Base-by-base conservation (phyloP, 1,140 invertebrate genomes). In the Ips typographus region DNA sequence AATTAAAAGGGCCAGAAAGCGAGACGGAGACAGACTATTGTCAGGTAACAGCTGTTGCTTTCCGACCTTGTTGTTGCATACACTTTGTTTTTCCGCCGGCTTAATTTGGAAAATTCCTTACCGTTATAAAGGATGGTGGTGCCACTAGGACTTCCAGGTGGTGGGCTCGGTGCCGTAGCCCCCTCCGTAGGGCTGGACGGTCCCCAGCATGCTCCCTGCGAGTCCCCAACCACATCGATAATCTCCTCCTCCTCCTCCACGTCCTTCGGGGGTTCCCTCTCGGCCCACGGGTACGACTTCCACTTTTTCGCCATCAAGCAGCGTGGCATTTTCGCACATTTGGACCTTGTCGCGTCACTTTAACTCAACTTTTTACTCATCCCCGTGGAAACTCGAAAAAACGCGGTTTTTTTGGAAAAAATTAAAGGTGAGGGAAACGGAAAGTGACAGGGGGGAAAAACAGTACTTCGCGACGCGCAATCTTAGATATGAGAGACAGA, bases 251-350 rank as follows among this genome's bases (percentile, higher is more conserved):
- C 90, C 71, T 75, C 73, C 38, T 60, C 53, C 39, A 40, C n/a
- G 4, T 70, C 40, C 39, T 51, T 43, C 4, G 75, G 71, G 41
- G 70, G 57, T 56, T 52, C 65, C 53, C 69, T 72, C 39, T 80
- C 79, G 77, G 87, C 86, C 89, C 90, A 90, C 73, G 90, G 89
- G 83, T 91, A 91, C 75, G 87, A 89, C 86, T 93, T 94, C 91
- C 91, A 93, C 85, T 94, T 94, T 82, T 94, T 93, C 75, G 92
- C 92, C 91, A 94, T 94, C 77, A 93, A 86, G 84, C 90, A 93
- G 79, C 91, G 90, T 82, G 91, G 91, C 91, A 93, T 93, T 78
- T 81, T 83, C 41, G 44, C 49, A 70, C 68, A 70, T 70, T 59
- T 55, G 63, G 44, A 49, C 7, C 44, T 6, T 49, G 22, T 22